phyloP scores from a whole-genome alignment of 2,113 vertebrate species.

The Thalassarche chlororhynchos region DNA sequence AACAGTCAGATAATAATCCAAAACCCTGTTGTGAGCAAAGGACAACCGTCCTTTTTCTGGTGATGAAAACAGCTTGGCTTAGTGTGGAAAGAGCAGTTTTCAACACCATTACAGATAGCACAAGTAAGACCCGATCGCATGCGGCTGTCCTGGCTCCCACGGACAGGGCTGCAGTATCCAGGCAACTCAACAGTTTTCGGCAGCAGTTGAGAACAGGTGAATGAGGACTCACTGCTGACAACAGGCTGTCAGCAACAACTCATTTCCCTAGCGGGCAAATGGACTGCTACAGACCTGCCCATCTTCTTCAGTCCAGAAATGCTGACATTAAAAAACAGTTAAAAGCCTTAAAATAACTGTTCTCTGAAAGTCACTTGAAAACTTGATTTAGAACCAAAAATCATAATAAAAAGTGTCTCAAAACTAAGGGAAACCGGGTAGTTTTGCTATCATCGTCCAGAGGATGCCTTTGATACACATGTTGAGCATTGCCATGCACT shows the following conservation, averaged over 20 bases:
- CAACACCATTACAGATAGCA: neutral
- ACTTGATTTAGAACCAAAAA: neutral
- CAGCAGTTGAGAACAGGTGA: neutral
- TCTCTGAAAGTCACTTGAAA: neutral
- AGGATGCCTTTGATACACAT: neutral
- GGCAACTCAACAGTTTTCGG: neutral
- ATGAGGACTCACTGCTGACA: neutral
- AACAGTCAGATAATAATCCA: neutral
- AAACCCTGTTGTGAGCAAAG: neutral
- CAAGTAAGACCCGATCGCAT: accelerated
- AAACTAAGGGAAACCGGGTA: neutral
- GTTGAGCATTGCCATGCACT: neutral
- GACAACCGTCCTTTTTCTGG: neutral
- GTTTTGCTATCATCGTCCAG: neutral
- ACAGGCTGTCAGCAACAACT: neutral
- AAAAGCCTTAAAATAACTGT: neutral
- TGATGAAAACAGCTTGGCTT: neutral
- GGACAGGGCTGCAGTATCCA: neutral
- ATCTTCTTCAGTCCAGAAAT: neutral
- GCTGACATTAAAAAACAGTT: neutral
- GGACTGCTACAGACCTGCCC: neutral
- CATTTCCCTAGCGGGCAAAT: accelerated
- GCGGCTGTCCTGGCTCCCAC: accelerated
- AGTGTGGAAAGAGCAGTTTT: neutral
- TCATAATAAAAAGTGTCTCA: neutral